A percentile compares a stretch with the other conserved stretches of the same genome.
Evolutionary conservation across 2,888 invertebrate genomes (phyloP).

Genomic region (Synergus laeviventris): DNA sequence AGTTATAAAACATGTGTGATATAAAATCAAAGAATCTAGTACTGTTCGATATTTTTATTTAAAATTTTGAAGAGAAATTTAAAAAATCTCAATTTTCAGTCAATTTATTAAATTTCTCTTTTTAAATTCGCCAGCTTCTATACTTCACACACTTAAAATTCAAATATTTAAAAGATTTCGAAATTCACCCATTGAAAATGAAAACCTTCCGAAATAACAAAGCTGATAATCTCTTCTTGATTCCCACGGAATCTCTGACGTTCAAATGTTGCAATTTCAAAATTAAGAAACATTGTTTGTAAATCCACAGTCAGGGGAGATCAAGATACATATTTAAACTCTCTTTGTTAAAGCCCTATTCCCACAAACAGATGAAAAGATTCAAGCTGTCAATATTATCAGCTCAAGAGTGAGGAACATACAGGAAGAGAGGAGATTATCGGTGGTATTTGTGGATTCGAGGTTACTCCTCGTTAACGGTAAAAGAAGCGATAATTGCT

Average conservation of each 20-base stretch:
- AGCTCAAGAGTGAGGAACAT: background rate
- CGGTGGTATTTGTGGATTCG: background rate
- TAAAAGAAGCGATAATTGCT: slow-evolving; percentile 5
- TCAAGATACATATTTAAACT: slow-evolving; percentile 31
- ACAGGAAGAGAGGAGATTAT: slow-evolving; percentile 10
- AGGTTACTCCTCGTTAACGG: slow-evolving; percentile 2
- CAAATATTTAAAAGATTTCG: background rate
- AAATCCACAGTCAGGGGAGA: background rate
- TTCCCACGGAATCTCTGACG: background rate
- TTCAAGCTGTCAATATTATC: slow-evolving; percentile 22
- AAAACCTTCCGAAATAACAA: background rate
- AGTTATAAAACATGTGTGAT: slow-evolving; percentile 14
- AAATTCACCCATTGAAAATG: background rate
- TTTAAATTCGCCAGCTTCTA: too few relatives aligned
- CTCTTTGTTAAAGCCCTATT: slow-evolving; percentile 10
- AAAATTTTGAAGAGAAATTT: too few relatives aligned
- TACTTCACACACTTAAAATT: too few relatives aligned
- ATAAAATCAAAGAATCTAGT: background rate
- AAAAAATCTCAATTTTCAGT: too few relatives aligned
- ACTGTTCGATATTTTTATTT: background rate
- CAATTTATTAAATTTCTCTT: too few relatives aligned
- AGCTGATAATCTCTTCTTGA: background rate
- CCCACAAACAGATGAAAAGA: background rate
- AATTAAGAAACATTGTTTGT: slow-evolving; percentile 30
- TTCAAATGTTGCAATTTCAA: background rate